Base-by-base conservation (phyloP, 2,797 vertebrate genomes). In the Percopsis omiscomaycus region DNA sequence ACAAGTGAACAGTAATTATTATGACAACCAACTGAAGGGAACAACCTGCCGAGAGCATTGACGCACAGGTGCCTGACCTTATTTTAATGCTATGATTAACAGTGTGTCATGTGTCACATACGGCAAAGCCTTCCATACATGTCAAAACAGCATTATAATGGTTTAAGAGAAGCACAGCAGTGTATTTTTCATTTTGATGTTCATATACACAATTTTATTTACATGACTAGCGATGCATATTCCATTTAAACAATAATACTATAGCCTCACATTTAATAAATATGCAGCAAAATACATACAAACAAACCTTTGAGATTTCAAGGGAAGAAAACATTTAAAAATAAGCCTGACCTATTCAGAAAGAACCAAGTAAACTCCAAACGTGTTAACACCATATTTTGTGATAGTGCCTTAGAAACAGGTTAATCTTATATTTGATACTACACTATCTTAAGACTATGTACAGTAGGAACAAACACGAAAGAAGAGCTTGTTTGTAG, bases 161-260 rank as follows among this genome's bases (percentile, higher is more conserved):
- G 46, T 12, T 48, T 48, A n/a, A 1, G 11, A 10, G 9, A 30
- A 57, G 30, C 37, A 57, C 9, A 12, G 32, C 15, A 22, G 5
- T 27, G 5, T 32, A 3, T 1, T 47, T 45, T 29, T 3, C 68
- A 29, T 66, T 69, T 58, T 63, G 81, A 81, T 86, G n/a, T 81
- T 69, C 86, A 75, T 82, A 73, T 84, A 77, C 75, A 86, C 63
- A 84, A 54, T 81, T 92, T 92, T 91, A 92, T 92, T 92, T 91
- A 91, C 89, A 92, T 73, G 79, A 82, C 86, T 66, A 84, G 79
- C 72, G 88, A 85, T 73, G 86, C 81, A 83, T 75, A 69, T 81
- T 72, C 79, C 68, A 81, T 89, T 58, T 89, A 84, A 76, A 89
- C 71, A 80, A 73, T 75, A 88, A 77, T 73, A 83, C 75, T 83